Evolutionary conservation across 2,888 invertebrate species (phyloP).

Genomic region (Papilio gigon): DNA sequence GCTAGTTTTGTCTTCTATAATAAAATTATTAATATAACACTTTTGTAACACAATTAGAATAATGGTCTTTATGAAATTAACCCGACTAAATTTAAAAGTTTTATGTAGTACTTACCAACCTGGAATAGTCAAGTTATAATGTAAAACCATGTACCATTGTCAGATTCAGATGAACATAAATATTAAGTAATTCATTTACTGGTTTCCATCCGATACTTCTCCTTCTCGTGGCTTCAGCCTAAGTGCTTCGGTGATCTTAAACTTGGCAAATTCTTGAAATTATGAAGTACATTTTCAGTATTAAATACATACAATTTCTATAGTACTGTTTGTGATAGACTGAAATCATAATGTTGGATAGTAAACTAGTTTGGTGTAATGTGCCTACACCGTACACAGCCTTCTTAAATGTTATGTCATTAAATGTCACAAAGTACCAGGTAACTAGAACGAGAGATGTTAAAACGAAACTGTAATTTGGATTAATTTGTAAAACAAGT

Average conservation of each 20-base stretch:
- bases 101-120: too few relatives aligned
- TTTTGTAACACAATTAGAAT: too few relatives aligned
- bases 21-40: too few relatives aligned
- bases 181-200: too few relatives aligned
- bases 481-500: conserved; percentile 9
- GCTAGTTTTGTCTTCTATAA: too few relatives aligned
- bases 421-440: not conserved
- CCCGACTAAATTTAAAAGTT: too few relatives aligned
- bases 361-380: not conserved
- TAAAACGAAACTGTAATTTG: conserved; percentile 17
- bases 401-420: not conserved
- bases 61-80: too few relatives aligned
- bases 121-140: too few relatives aligned
- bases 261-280: not conserved
- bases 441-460: not conserved
- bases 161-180: too few relatives aligned
- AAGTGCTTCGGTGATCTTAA: not conserved
- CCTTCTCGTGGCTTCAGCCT: not conserved
- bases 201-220: too few relatives aligned
- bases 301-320: not conserved
- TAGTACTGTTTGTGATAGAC: not conserved
- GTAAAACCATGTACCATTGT: too few relatives aligned
- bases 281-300: not conserved
- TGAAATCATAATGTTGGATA: not conserved
- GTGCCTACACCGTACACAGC: not conserved